Evolutionary conservation across 2,888 invertebrate genomes (phyloP), one percentile per base, ranked within the genome.

Genomic region (Melanargia galathea): DNA sequence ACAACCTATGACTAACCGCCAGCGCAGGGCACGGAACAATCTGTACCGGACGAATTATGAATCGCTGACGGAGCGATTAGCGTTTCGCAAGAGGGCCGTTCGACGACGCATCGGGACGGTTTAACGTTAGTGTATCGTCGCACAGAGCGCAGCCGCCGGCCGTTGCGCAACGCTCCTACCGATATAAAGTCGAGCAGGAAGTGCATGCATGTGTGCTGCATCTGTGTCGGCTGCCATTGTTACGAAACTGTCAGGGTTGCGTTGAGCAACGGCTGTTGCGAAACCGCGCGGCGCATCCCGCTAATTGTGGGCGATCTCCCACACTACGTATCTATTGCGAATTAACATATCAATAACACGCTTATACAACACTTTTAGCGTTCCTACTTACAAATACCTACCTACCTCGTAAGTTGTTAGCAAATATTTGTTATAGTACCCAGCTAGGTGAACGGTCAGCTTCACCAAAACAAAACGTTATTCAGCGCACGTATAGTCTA

Each of bases 171-270:
- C 65, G 71, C 75, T 81, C 85, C 82, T 77, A 75, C 79, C 81
- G 82, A 81, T 85, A 82, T 79, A 81, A 83, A 85, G 75, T 81
- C 87, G 86, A 90, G 89, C 90, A 90, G 90, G 90, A 90, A 90
- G 86, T 87, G 87, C 86, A 88, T 84, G 85, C 83, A 80, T 88
- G 87, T 88, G 87, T 86, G 86, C 80, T 87, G 90, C 90, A 89
- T 90, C 88, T 90, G 86, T 78, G 80, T 81, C 81, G 80, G 79
- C 82, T 81, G 86, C 86, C 86, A 88, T 89, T 89, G 88, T 88
- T 88, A 83, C 90, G 84, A 89, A 89, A 90, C 83, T 84, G 87
- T 89, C 90, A 90, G 90, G 90, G 90, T 89, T 88, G 86, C 83
- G 87, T 90, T 88, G 84, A 86, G 88, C 86, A 90, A 90, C 76